Percentiles rank a stretch among this genome's conserved stretches.
phyloP scores from a whole-genome alignment of 1,140 invertebrate genomes.

The Musca vetustissima region DNA sequence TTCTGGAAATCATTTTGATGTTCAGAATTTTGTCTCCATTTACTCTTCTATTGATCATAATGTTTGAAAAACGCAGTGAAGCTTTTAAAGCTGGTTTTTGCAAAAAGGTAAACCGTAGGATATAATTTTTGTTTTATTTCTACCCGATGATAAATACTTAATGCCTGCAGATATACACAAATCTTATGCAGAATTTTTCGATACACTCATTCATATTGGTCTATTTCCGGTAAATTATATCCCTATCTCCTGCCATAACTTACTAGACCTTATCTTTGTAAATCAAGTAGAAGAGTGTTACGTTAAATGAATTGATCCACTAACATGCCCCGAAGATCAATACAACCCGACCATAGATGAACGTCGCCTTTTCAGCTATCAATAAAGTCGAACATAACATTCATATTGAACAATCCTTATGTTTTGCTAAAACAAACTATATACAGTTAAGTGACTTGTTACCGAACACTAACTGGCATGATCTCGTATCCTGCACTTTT shows the following conservation, averaged over 20 bases:
- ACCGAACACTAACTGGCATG: background rate
- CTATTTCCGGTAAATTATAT: too few relatives aligned
- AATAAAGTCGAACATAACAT: too few relatives aligned
- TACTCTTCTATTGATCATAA: too few relatives aligned
- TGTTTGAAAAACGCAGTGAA: background rate
- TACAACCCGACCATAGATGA: background rate
- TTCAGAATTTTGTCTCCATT: too few relatives aligned
- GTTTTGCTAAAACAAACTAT: background rate
- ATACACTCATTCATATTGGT: too few relatives aligned
- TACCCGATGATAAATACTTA: background rate
- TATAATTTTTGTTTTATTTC: too few relatives aligned
- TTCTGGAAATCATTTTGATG: too few relatives aligned
- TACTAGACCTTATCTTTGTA: background rate
- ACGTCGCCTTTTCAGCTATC: background rate
- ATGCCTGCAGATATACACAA: too few relatives aligned
- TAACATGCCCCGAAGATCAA: background rate
- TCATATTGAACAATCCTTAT: background rate
- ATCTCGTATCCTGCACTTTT: background rate
- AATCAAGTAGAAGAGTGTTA: background rate
- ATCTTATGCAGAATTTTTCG: too few relatives aligned
- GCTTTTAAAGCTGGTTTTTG: background rate
- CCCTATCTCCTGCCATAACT: background rate
- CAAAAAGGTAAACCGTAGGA: background rate
- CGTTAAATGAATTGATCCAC: background rate
- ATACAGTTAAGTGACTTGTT: background rate